phyloP scores from a whole-genome alignment of 2,797 vertebrate species.

The Anguilla megastoma region DNA sequence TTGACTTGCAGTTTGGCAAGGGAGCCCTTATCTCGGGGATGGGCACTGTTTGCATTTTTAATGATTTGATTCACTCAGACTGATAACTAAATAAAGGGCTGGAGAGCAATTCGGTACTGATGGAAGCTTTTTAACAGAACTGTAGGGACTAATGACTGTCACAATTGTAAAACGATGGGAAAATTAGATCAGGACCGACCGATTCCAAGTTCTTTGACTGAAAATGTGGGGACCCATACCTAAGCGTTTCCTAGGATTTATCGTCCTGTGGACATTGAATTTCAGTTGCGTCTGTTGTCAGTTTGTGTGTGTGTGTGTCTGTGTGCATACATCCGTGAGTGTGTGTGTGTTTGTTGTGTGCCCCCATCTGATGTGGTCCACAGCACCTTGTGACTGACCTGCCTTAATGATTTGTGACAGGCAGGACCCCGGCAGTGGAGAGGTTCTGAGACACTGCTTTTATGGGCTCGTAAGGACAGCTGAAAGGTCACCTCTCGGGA shows the following conservation, averaged over 20 bases:
- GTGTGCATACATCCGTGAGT: not conserved
- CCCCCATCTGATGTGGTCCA: slow-evolving; percentile 27
- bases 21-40: not conserved
- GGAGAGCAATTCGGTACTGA: not conserved
- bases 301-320: slow-evolving; percentile 11
- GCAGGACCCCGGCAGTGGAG: slow-evolving; percentile 62
- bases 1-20: not conserved
- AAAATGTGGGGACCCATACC: not conserved
- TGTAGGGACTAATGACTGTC: not conserved
- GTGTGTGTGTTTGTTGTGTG: slow-evolving; percentile 9
- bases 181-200: not conserved
- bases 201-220: not conserved
- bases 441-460: slow-evolving; percentile 63
- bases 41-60: not conserved
- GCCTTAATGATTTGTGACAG: slow-evolving; percentile 73
- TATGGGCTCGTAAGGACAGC: slow-evolving; percentile 56
- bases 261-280: not conserved
- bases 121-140: not conserved
- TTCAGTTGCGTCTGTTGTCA: not conserved
- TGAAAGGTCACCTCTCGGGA: slow-evolving; percentile 51
- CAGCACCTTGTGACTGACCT: slow-evolving; percentile 58
- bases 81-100: not conserved
- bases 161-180: not conserved
- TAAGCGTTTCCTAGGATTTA: not conserved
- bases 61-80: not conserved